phyloP scores from a whole-genome alignment of 2,113 vertebrate genomes.

The Larimichthys polyactis region DNA sequence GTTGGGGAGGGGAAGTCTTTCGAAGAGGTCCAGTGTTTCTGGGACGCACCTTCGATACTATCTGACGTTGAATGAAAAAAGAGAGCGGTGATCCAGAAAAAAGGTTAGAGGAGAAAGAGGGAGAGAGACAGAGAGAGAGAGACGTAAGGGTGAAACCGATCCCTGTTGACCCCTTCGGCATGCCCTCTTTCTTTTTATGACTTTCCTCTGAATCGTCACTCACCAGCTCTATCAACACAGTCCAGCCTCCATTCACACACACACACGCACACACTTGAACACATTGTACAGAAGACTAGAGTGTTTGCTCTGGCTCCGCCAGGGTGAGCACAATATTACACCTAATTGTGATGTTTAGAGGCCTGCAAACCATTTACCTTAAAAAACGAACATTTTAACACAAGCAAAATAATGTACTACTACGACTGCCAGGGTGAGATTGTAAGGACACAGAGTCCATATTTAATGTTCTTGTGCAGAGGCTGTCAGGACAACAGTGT shows the following conservation, averaged over 20 bases:
- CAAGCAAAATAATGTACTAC: conserved; percentile 6
- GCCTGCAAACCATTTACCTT: conserved; percentile 6
- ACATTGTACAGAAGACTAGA: conserved; percentile 22
- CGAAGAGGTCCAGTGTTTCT: conserved; percentile 37
- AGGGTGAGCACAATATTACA: conserved; percentile 13
- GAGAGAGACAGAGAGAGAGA: conserved; percentile 51
- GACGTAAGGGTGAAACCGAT: conserved; percentile 79
- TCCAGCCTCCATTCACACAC: conserved; percentile 60
- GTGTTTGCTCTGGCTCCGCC: neutral
- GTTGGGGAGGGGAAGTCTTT: conserved; percentile 28
- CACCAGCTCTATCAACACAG: conserved; percentile 77
- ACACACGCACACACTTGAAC: conserved; percentile 43
- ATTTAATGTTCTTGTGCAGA: conserved; percentile 49
- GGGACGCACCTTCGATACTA: conserved; percentile 30
- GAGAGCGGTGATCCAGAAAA: conserved; percentile 60
- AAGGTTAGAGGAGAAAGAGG: conserved; percentile 47
- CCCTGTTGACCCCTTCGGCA: conserved; percentile 80
- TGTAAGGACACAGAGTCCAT: conserved; percentile 22
- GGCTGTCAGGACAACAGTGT: conserved; percentile 60
- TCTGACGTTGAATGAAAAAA: conserved; percentile 49
- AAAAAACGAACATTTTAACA: conserved; percentile 4
- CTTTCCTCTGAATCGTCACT: conserved; percentile 82
- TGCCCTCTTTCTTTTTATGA: conserved; percentile 84
- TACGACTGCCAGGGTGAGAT: neutral
- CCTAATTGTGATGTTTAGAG: conserved; percentile 30